Conservation (phyloP, 2,888 invertebrate genomes). For the Reticulitermes lucifugus region DNA sequence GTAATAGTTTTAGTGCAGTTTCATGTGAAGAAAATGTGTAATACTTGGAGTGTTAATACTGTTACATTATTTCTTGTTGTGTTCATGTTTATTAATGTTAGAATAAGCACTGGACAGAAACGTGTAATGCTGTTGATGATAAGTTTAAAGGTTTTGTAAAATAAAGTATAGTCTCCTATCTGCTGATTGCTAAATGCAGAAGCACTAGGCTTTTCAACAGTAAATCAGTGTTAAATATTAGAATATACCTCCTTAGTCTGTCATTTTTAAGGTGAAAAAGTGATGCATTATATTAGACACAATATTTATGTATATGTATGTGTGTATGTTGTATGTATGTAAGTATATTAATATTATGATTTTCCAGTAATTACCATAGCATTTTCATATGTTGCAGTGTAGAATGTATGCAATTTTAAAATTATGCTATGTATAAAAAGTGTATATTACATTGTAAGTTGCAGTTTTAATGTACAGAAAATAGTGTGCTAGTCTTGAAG, state of each 20-base stretch:
- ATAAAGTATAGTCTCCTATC: too few relatives aligned
- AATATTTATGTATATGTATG: background rate
- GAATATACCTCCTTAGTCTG: too few relatives aligned
- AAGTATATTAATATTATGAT: background rate
- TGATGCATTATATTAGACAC: background rate
- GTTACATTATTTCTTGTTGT: constrained; percentile 23
- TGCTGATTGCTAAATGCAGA: too few relatives aligned
- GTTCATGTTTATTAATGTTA: constrained; percentile 30
- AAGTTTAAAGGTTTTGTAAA: background rate
- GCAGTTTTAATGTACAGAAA: background rate
- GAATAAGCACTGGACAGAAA: background rate
- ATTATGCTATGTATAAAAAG: background rate
- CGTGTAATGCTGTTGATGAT: background rate
- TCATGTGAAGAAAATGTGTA: background rate
- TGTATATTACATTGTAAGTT: background rate
- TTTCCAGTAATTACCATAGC: background rate
- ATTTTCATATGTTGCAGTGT: background rate
- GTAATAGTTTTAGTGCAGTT: background rate
- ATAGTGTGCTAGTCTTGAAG: background rate
- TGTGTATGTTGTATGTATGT: background rate
- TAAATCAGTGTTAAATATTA: background rate
- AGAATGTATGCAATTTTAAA: background rate
- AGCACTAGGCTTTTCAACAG: background rate
- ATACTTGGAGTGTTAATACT: background rate
- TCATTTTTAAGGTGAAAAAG: too few relatives aligned